phyloP scores from a whole-genome alignment of 1,140 invertebrate species.

The Listronotus bonariensis region DNA sequence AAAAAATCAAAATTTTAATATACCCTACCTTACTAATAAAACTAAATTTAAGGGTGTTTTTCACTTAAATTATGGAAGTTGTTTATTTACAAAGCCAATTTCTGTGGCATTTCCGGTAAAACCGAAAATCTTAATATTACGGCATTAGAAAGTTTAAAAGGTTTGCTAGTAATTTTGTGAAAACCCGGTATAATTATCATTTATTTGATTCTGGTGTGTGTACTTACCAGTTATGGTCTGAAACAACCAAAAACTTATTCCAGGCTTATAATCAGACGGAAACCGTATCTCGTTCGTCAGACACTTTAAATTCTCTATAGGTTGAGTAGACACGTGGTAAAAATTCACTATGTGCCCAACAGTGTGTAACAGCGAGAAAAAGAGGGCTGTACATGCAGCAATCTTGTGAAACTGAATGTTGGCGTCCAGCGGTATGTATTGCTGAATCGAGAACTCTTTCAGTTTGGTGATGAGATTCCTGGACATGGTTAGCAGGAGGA shows the following conservation, averaged over 20 bases:
- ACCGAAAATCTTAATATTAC: no score
- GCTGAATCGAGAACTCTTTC: conserved; percentile 95
- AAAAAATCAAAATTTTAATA: no score
- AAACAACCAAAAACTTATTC: conserved; percentile 93
- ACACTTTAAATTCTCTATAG: conserved; percentile 91
- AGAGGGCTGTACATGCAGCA: conserved; percentile 93
- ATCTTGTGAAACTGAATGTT: conserved; percentile 99
- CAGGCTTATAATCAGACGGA: conserved; percentile 87
- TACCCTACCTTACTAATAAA: no score
- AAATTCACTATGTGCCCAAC: conserved; percentile 98
- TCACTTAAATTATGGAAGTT: no score
- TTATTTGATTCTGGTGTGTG: no score
- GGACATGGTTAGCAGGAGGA: conserved; percentile 95
- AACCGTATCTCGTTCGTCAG: conserved; percentile 94
- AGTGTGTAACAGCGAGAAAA: conserved; percentile 91
- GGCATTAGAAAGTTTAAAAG: no score
- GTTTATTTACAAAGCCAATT: no score
- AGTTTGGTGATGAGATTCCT: conserved; percentile 95
- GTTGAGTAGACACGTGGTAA: conserved; percentile 97
- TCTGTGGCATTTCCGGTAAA: no score
- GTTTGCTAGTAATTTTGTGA: no score
- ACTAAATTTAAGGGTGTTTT: no score
- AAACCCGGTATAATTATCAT: no score
- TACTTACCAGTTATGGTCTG: conserved; percentile 89
- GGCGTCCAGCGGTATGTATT: conserved; percentile 96